These are phyloP conservation scores for Albula goreensis DNA, from an alignment of 2,113 vertebrate genomes.

Conservation along the genomic window DNA sequence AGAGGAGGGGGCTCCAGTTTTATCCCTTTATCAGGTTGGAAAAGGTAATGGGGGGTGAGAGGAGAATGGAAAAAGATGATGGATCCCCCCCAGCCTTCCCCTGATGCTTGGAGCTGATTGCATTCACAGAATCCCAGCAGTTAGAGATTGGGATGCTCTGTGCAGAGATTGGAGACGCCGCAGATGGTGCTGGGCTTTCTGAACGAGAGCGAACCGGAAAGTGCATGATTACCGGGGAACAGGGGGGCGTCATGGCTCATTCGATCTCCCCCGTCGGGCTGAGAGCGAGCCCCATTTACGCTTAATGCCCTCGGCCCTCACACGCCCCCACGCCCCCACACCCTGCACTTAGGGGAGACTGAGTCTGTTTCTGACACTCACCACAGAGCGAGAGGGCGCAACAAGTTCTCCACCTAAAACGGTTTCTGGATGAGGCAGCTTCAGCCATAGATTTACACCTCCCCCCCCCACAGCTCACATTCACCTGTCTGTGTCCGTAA, in stretches of 20 bases:
- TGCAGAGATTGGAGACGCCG: conserved; percentile 26
- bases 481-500: too few species aligned
- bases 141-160: conserved; percentile 10
- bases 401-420: too few species aligned
- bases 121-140: conserved; percentile 14
- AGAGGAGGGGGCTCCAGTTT: too few species aligned
- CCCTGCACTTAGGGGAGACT: not conserved
- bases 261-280: not conserved
- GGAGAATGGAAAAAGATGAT: not conserved
- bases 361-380: not conserved
- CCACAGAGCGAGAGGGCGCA: too few species aligned
- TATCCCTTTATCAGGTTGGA: not conserved
- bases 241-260: not conserved
- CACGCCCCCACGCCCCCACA: not conserved
- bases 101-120: conserved; percentile 6
- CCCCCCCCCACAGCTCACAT: too few species aligned
- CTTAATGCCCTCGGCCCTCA: not conserved
- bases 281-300: not conserved
- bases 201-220: conserved; percentile 37
- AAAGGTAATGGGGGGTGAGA: not conserved
- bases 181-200: conserved; percentile 29
- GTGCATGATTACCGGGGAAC: conserved; percentile 27
- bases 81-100: not conserved
- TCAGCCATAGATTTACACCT: too few species aligned
- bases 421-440: too few species aligned